Evolutionary conservation across 1,140 invertebrate species (phyloP), one percentile per base, ranked within the genome.

Genomic region (Caenorhabditis inopinata): DNA sequence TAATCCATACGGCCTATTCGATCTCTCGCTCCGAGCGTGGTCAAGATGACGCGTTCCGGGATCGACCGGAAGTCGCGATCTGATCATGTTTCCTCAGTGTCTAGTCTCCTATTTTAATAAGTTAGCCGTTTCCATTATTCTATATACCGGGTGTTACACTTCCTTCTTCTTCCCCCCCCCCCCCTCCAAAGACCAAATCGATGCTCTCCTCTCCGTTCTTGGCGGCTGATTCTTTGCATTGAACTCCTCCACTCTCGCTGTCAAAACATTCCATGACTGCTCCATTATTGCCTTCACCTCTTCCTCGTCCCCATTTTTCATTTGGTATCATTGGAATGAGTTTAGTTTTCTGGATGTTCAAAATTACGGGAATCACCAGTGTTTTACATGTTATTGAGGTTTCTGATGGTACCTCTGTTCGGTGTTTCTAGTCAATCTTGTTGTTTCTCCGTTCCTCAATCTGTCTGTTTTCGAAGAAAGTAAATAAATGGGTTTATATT

Each of bases 221-320:
- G n/a, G n/a, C n/a, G n/a, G n/a, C n/a, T n/a, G n/a, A n/a, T n/a
- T n/a, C n/a, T n/a, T n/a, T n/a, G n/a, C n/a, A n/a, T n/a, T n/a
- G n/a, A n/a, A n/a, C n/a, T 42, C 32, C 32, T 9, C 42, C 58
- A 16, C 48, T 51, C 48, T 23, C 48, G 9, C 21, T 21, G 48
- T 51, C 48, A 68, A 68, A 38, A 68, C 58, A 68, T 68, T 68
- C 58, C 58, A 68, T 68, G 58, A 68, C 58, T 68, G 58, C 18
- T 68, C 58, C 51, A 32, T 16, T 6, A 12, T 42, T 38, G 6
- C 9, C 32, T 4, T 32, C 58, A 9, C 25, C 58, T 21, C 25
- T 32, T 42, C 25, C 18, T 16, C 58, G 38, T 68, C 38, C 38
- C 58, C 38, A 38, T 68, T 32, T 32, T 68, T 12, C 12, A 9